Base-by-base conservation (phyloP, 2,113 vertebrate genomes). In the Gila orcuttii region DNA sequence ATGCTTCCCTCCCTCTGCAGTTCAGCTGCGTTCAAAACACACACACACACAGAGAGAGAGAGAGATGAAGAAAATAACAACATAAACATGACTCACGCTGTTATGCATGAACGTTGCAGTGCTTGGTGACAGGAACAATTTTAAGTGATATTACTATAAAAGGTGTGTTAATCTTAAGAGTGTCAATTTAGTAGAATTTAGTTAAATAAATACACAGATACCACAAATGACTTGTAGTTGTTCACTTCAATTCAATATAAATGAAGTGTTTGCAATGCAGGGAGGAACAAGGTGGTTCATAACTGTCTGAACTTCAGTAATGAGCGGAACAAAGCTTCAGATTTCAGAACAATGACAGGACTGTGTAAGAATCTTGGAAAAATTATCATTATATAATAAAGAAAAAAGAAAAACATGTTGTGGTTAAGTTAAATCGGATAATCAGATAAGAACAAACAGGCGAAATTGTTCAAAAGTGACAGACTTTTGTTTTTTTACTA, bases 1-100 rank as follows among this genome's bases (percentile, higher is more conserved):
- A 99, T 99, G 95, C 98, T 99, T 93, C 98, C 98, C 93, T 99
- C 98, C 92, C 97, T 96, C 95, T 99, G 98, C 87, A 99, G 96
- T 93, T 99, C 98, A 97, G 94, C 31, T 62, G 85, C 17, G 55
- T 21, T 52, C n/a, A 39, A 86, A 47, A 36, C 23, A 59, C n/a
- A 84, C 2, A 59, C 21, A 84, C 3, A 84, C 36, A 88, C 6
- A 55, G 13, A 52, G 50, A 5, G 50, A 52, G 50, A 52, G 15
- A 17, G 15, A 86, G 31, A 79, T 13, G 52, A 47, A 21, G n/a
- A 9, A 59, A 50, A 57, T 11, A 31, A 52, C 25, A 33, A 47
- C 39, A 74, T 28, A 42, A 75, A 25, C 71, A 74, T 7, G 39
- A 74, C 21, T 23, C 9, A 0, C 68, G 10, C 33, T 45, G 10